A percentile compares a stretch with the other conserved stretches of the same genome.
Evolutionary conservation across 2,888 invertebrate genomes (phyloP).

Genomic region (Euphydryas editha): DNA sequence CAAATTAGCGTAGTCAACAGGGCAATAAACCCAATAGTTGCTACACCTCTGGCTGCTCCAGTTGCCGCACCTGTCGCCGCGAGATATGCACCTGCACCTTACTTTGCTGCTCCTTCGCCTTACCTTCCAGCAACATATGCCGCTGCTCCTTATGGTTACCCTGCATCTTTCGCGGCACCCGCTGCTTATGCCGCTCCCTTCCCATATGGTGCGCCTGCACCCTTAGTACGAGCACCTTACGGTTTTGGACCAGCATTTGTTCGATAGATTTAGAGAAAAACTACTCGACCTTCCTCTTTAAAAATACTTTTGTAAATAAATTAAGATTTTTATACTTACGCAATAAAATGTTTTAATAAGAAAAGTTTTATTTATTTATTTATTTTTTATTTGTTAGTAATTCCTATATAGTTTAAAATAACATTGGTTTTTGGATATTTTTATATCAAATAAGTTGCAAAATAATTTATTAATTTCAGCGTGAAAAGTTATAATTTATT

Average conservation of each 20-base stretch:
- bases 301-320: constrained; percentile 51
- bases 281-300: constrained; percentile 67
- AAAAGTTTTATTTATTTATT: constrained; percentile 8
- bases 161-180: constrained; percentile 45
- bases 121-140: constrained; percentile 45
- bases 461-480: too few relatives aligned
- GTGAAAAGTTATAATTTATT: too few relatives aligned
- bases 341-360: constrained; percentile 11
- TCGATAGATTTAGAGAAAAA: constrained; percentile 74
- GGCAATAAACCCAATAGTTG: constrained; percentile 67
- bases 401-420: too few relatives aligned
- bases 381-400: neutral
- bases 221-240: constrained; percentile 55
- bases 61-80: constrained; percentile 40
- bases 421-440: too few relatives aligned
- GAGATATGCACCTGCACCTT: constrained; percentile 48
- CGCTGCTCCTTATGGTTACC: constrained; percentile 47
- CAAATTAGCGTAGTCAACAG: constrained; percentile 83
- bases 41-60: constrained; percentile 54
- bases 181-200: constrained; percentile 54
- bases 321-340: constrained; percentile 22
- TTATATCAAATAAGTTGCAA: too few relatives aligned
- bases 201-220: constrained; percentile 16
- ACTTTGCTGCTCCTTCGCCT: constrained; percentile 45
- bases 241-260: constrained; percentile 72